Percentiles rank a stretch among this genome's conserved stretches.
Conservation (phyloP, 2,888 invertebrate species). For the Euzophera pinguis region DNA sequence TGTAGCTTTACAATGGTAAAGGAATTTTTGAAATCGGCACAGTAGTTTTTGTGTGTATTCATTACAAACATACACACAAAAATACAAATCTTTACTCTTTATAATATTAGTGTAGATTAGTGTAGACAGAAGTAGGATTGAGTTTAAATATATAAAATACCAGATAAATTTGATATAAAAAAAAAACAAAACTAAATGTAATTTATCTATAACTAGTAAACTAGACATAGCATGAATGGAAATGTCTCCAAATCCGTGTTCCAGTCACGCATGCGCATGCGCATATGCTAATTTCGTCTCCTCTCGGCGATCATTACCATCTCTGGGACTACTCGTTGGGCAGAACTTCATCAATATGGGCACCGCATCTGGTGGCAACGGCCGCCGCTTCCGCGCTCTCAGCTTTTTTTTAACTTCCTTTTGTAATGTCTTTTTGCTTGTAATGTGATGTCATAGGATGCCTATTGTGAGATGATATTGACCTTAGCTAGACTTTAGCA, state of each 20-base stretch:
- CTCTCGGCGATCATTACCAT: conserved; percentile 44
- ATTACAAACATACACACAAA: no score
- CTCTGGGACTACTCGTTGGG: conserved; percentile 29
- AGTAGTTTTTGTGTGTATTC: no score
- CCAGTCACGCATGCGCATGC: conserved; percentile 11
- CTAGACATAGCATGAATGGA: not conserved
- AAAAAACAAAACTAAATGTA: not conserved
- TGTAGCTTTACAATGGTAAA: no score
- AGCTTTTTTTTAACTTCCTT: conserved; percentile 58
- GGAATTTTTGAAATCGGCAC: no score
- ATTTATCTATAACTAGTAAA: not conserved
- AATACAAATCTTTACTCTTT: no score
- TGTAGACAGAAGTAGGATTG: no score
- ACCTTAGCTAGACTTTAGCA: not conserved
- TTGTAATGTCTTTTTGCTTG: conserved; percentile 15
- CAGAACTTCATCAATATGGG: conserved; percentile 55
- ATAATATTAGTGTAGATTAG: no score
- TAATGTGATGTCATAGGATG: not conserved
- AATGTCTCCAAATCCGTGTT: not conserved
- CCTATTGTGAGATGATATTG: not conserved
- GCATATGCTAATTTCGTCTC: conserved; percentile 16
- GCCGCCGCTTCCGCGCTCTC: conserved; percentile 58
- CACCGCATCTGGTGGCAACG: conserved; percentile 51
- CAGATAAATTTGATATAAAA: no score
- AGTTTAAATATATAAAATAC: no score